Evolutionary conservation across 2,113 vertebrate genomes (phyloP), one percentile per base, ranked within the genome.

Genomic region (Trogon surrucura): DNA sequence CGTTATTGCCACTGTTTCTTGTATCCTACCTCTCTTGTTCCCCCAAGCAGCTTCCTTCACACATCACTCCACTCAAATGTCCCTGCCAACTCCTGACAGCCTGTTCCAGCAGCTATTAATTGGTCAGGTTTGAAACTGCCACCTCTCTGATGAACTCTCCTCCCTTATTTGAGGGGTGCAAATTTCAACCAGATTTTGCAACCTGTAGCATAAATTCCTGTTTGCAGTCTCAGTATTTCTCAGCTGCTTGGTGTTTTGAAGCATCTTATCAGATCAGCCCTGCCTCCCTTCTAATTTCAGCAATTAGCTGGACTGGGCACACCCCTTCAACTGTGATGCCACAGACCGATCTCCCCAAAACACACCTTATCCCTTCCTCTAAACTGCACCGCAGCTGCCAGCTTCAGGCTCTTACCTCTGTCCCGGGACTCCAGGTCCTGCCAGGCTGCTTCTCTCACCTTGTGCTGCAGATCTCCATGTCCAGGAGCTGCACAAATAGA

Each of bases 171-270:
- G 50, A 85, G 48, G 30, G 41, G 41, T 53, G 10, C 79, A 90
- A 94, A 93, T 77, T 93, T 85, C 94, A 90, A 80, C 21, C 27
- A 72, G 27, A 82, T 65, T 79, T 85, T 77, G 36, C 79, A 94
- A 72, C 50, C 57, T 57, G 13, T n/a, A 69, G 27, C 62, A 91
- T 11, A 80, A 93, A 85, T 48, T 44, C 48, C 66, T 48, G 13
- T 23, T 45, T 47, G 32, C 53, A 57, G 22, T 54, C 72, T 38
- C 29, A 72, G 17, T 66, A 44, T 20, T 91, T 89, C 48, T 25
- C 56, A 72, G 41, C 32, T 69, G 9, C 45, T 74, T 54, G 22
- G 56, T 45, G 53, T 29, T 93, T 67, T 53, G 14, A 89, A 94
- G 81, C 11, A 21, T 89, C 61, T 96, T 91, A 73, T 82, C 53